Evolutionary conservation across 2,113 vertebrate species (phyloP).

Genomic region (Nestor notabilis): DNA sequence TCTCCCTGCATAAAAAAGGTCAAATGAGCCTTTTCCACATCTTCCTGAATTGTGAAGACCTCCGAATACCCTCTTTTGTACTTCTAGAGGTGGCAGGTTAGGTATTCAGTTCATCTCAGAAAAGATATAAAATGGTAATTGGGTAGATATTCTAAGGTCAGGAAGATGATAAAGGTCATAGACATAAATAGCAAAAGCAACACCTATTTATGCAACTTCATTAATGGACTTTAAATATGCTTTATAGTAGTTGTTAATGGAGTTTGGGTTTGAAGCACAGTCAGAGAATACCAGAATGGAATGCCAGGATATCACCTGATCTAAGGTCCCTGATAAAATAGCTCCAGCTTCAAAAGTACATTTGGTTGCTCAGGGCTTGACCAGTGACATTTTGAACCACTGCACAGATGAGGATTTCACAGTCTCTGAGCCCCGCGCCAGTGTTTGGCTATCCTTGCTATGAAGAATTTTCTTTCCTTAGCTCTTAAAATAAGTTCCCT

Average conservation of each 20-base stretch:
- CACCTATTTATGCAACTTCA: neutral
- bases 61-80: neutral
- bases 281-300: neutral
- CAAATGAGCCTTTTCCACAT: neutral
- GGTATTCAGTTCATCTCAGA: neutral
- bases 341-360: neutral
- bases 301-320: neutral
- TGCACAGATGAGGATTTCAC: neutral
- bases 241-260: neutral
- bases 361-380: neutral
- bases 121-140: neutral
- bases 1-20: neutral
- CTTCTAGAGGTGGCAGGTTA: neutral
- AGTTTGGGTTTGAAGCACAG: neutral
- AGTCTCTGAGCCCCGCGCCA: neutral
- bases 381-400: neutral
- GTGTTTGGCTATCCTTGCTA: neutral
- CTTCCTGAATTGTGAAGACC: neutral
- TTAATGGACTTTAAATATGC: neutral
- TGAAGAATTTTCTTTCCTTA: neutral
- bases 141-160: neutral
- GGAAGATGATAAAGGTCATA: neutral
- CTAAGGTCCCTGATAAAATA: neutral
- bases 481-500: neutral
- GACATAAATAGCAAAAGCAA: neutral